These are phyloP conservation scores for Morelia viridis DNA, from an alignment of 2,797 vertebrate genomes.

Conservation along the genomic window DNA sequence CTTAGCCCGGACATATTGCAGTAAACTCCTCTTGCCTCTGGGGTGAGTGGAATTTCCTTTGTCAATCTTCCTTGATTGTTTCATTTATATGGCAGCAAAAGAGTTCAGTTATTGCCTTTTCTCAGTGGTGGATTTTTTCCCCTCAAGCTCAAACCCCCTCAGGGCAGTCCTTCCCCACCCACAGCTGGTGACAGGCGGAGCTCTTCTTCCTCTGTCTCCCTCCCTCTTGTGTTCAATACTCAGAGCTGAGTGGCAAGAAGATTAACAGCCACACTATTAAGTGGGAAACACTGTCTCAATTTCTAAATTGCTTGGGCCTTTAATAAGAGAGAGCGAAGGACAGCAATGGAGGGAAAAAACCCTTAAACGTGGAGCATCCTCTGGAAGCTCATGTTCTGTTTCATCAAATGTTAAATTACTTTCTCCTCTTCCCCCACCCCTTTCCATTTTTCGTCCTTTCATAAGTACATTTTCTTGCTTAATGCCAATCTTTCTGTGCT, in stretches of 20 bases:
- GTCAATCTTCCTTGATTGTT: conserved; percentile 80
- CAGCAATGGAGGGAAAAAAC: conserved; percentile 35
- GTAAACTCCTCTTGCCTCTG: conserved; percentile 74
- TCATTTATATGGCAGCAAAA: conserved; percentile 80
- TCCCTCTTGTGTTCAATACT: conserved; percentile 48
- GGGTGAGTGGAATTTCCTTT: conserved; percentile 76
- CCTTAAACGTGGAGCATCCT: conserved; percentile 45
- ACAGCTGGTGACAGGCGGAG: conserved; percentile 73
- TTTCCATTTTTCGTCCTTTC: conserved; percentile 8
- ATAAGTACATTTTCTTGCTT: conserved; percentile 38
- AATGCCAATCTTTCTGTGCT: conserved; percentile 28
- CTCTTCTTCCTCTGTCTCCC: conserved; percentile 23
- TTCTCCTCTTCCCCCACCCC: conserved; percentile 29
- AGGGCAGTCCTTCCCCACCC: conserved; percentile 75
- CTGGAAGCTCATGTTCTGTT: conserved; percentile 53
- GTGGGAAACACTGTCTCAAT: conserved; percentile 65
- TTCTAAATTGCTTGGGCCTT: conserved; percentile 70
- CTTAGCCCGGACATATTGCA: conserved; percentile 76
- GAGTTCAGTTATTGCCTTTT: conserved; percentile 81
- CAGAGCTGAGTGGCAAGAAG: conserved; percentile 71
- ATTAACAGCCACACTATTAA: conserved; percentile 74
- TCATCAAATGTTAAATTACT: conserved; percentile 57
- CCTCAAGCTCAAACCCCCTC: conserved; percentile 67
- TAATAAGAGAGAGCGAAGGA: conserved; percentile 60
- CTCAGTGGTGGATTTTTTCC: conserved; percentile 62